Evolutionary conservation across 2,888 invertebrate genomes (phyloP).

Genomic region (Alviniconcha strummeri): DNA sequence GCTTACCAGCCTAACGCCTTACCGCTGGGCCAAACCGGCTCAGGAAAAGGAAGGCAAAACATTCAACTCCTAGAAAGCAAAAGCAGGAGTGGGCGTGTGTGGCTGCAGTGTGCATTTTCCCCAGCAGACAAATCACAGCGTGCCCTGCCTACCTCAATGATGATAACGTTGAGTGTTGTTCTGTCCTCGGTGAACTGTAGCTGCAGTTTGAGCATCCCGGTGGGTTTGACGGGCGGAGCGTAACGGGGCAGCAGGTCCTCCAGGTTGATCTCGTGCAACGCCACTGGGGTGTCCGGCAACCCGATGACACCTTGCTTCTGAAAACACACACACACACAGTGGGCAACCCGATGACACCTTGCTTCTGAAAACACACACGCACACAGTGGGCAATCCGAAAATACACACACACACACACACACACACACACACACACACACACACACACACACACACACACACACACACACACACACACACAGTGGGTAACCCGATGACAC

Average conservation of each 20-base stretch:
- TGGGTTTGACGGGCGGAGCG: constrained; percentile 62
- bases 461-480: neutral
- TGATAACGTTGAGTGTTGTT: constrained; percentile 59
- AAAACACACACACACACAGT: constrained; percentile 18
- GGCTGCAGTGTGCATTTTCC: too few species aligned
- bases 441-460: constrained; percentile 6
- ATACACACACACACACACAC: neutral
- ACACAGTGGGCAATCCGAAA: neutral
- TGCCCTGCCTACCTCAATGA: constrained; percentile 59
- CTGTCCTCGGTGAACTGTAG: constrained; percentile 58
- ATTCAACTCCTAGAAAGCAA: too few species aligned
- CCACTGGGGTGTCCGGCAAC: constrained; percentile 64
- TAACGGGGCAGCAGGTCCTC: constrained; percentile 64
- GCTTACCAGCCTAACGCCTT: too few species aligned
- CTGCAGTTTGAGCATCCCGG: constrained; percentile 64
- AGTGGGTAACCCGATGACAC: neutral
- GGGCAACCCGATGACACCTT: neutral
- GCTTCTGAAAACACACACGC: neutral
- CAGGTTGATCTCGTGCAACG: constrained; percentile 65
- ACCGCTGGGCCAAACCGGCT: too few species aligned
- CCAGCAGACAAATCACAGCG: too few species aligned
- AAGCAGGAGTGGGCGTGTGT: too few species aligned
- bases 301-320: constrained; percentile 56
- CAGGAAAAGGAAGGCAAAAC: too few species aligned
- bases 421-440: constrained; percentile 24